A percentile compares a stretch with the other conserved stretches of the same genome.
These are phyloP conservation scores for Silurus lanzhouensis DNA, from an alignment of 2,797 vertebrate genomes.

Conservation along the genomic window DNA sequence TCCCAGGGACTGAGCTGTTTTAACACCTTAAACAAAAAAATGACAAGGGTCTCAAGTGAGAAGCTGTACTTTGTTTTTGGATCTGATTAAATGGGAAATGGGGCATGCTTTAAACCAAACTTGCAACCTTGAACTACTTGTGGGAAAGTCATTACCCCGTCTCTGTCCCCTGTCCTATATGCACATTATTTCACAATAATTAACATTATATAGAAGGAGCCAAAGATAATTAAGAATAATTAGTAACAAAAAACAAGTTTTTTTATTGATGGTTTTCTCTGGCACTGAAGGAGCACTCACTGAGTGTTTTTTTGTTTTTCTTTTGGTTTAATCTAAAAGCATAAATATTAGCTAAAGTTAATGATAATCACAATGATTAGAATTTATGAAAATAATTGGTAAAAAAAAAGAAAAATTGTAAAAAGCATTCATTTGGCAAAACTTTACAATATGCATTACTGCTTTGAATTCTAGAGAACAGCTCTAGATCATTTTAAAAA, in stretches of 20 bases:
- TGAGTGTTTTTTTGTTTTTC: not conserved
- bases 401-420: not conserved
- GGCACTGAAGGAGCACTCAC: not conserved
- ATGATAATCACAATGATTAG: no score
- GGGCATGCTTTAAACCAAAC: not conserved
- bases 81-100: not conserved
- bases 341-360: not conserved
- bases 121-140: slow-evolving; percentile 6
- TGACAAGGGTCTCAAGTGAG: not conserved
- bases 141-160: not conserved
- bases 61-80: not conserved
- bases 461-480: not conserved
- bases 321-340: not conserved
- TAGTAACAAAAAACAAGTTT: not conserved
- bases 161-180: not conserved
- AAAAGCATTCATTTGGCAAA: not conserved
- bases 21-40: not conserved
- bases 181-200: not conserved
- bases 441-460: not conserved
- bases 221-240: not conserved
- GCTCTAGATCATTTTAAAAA: no score
- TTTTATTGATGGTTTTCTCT: not conserved
- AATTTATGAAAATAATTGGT: not conserved
- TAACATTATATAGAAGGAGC: slow-evolving; percentile 10
- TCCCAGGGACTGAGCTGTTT: not conserved